These are phyloP conservation scores for Chaenodraco wilsoni DNA, from an alignment of 2,797 vertebrate species.

Conservation along the genomic window DNA sequence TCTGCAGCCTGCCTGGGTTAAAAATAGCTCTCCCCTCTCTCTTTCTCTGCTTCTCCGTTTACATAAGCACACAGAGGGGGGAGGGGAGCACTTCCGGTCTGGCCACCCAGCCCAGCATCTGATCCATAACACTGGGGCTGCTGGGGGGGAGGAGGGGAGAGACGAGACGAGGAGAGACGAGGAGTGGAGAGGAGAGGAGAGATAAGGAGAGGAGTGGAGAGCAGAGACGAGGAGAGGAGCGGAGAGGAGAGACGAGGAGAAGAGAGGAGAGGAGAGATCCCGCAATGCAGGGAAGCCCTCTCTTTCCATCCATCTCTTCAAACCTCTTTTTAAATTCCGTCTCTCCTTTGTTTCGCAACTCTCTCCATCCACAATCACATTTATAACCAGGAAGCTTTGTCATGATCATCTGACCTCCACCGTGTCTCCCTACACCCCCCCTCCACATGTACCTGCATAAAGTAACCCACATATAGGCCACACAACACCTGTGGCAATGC, in stretches of 20 bases:
- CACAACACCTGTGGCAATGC: constrained; percentile 14
- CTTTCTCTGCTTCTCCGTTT: constrained; percentile 83
- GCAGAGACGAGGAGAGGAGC: neutral
- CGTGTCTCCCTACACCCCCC: neutral
- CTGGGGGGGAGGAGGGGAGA: constrained; percentile 23
- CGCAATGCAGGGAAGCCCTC: constrained; percentile 64
- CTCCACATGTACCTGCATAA: neutral
- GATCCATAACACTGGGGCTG: constrained; percentile 76
- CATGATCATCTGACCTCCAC: constrained; percentile 18
- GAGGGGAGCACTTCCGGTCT: constrained; percentile 84
- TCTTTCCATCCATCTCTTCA: constrained; percentile 34
- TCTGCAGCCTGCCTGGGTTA: constrained; percentile 81
- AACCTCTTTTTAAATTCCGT: constrained; percentile 27
- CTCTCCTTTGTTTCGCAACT: constrained; percentile 13
- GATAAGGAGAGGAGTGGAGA: neutral
- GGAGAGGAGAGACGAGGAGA: neutral
- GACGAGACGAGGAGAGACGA: too few relatives aligned
- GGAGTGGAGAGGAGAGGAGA: neutral
- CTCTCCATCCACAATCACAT: constrained; percentile 18
- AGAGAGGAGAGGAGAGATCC: constrained; percentile 30
- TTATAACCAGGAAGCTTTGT: constrained; percentile 26
- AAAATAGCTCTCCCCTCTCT: constrained; percentile 85
- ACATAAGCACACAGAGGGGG: constrained; percentile 82
- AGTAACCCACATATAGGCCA: neutral
- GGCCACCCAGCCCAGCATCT: constrained; percentile 81